Conservation (phyloP, 2,888 invertebrate species). For the Ganaspis brasiliensis region DNA sequence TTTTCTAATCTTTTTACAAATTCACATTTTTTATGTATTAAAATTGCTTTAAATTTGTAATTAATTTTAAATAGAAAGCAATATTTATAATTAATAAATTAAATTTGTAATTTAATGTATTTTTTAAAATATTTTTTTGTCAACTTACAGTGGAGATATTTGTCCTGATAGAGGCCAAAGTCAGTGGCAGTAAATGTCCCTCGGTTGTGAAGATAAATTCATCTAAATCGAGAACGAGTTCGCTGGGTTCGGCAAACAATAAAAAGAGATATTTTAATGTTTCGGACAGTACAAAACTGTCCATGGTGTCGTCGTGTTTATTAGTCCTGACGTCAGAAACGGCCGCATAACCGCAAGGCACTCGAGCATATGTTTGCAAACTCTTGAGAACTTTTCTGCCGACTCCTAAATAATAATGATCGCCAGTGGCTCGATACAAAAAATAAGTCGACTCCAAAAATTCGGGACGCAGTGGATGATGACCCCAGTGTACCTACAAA, state of each 20-base stretch:
- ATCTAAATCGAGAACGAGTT: constrained; percentile 90
- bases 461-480: constrained; percentile 97
- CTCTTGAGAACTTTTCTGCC: constrained; percentile 94
- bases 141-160: constrained; percentile 82
- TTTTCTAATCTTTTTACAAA: too few species aligned
- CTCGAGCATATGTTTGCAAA: constrained; percentile 93
- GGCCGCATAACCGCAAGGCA: constrained; percentile 98
- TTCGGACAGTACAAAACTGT: constrained; percentile 98
- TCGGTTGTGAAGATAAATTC: constrained; percentile 96
- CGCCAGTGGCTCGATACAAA: constrained; percentile 96
- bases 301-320: constrained; percentile 97
- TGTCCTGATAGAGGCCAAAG: constrained; percentile 86
- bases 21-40: too few species aligned
- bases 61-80: too few species aligned
- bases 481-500: constrained; percentile 96
- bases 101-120: too few species aligned
- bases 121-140: neutral
- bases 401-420: constrained; percentile 96
- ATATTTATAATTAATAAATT: too few species aligned
- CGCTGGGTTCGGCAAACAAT: constrained; percentile 93
- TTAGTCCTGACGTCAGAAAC: constrained; percentile 97
- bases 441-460: constrained; percentile 99
- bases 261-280: constrained; percentile 98
- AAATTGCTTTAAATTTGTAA: too few species aligned
- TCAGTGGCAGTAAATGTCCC: constrained; percentile 96